Percentiles rank a stretch among this genome's conserved stretches.
phyloP scores from a whole-genome alignment of 2,113 vertebrate genomes.

The Myiozetetes cayanensis region DNA sequence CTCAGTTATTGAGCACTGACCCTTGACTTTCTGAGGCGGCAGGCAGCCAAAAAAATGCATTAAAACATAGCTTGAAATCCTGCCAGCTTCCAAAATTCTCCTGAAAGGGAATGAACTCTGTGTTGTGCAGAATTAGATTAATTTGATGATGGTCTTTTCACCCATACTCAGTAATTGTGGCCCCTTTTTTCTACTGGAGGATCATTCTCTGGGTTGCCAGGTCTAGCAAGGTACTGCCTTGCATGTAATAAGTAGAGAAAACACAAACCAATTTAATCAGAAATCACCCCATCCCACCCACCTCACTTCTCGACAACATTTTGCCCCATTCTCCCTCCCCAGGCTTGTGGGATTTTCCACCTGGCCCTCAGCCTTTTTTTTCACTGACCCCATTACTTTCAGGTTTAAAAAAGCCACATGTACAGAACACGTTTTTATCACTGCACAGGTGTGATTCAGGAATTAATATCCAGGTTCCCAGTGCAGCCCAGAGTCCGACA shows the following conservation, averaged over 20 bases:
- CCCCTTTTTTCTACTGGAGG: not conserved
- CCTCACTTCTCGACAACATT: not conserved
- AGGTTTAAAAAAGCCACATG: not conserved
- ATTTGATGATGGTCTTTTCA: slow-evolving; percentile 35
- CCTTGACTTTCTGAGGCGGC: slow-evolving; percentile 55
- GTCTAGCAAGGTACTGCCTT: not conserved
- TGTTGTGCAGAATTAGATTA: slow-evolving; percentile 30
- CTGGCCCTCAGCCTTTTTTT: not conserved
- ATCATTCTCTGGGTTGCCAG: not conserved
- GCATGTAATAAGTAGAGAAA: not conserved
- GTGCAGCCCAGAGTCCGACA: not conserved
- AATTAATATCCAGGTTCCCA: not conserved
- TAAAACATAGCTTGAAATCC: slow-evolving; percentile 69
- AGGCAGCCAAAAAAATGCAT: slow-evolving; percentile 69
- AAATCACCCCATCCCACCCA: not conserved
- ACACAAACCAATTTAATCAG: not conserved
- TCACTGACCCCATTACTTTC: not conserved
- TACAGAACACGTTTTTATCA: not conserved
- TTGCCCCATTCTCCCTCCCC: not conserved
- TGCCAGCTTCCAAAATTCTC: slow-evolving; percentile 64
- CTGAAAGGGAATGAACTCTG: slow-evolving; percentile 45
- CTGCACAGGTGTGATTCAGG: not conserved
- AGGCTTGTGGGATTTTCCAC: not conserved
- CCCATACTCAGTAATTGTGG: not conserved
- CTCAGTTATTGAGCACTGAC: slow-evolving; percentile 61